These are phyloP conservation scores for Penaeus chinensis DNA, from an alignment of 1,140 invertebrate species.

Conservation along the genomic window DNA sequence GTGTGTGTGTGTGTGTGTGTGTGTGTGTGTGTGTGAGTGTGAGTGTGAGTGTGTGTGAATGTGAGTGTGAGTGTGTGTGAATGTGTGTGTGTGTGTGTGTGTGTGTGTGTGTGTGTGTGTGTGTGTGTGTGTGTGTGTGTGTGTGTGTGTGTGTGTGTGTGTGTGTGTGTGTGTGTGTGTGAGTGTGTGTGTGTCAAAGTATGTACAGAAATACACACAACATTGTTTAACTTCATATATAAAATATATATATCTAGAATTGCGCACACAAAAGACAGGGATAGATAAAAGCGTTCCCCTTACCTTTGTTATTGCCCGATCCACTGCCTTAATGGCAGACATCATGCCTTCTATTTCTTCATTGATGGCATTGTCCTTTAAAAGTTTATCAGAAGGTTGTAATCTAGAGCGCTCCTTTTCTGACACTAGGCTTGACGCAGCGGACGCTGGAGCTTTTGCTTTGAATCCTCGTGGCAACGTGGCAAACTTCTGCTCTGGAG, in stretches of 20 bases:
- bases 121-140: no score
- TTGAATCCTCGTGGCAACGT: constrained; percentile 62
- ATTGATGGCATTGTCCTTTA: constrained; percentile 33
- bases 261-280: not conserved
- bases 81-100: no score
- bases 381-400: not conserved
- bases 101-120: no score
- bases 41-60: no score
- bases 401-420: not conserved
- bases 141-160: no score
- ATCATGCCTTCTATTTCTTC: constrained; percentile 59
- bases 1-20: no score
- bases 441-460: constrained; percentile 37
- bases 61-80: no score
- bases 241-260: not conserved
- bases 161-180: no score
- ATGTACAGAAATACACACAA: no score
- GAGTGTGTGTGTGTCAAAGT: no score
- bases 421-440: constrained; percentile 4
- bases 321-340: constrained; percentile 59
- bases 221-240: no score
- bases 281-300: not conserved
- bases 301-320: constrained; percentile 59
- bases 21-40: no score
- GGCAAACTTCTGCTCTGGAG: constrained; percentile 60